phyloP scores from a whole-genome alignment of 2,888 invertebrate species.

The Nomada lathburiana region DNA sequence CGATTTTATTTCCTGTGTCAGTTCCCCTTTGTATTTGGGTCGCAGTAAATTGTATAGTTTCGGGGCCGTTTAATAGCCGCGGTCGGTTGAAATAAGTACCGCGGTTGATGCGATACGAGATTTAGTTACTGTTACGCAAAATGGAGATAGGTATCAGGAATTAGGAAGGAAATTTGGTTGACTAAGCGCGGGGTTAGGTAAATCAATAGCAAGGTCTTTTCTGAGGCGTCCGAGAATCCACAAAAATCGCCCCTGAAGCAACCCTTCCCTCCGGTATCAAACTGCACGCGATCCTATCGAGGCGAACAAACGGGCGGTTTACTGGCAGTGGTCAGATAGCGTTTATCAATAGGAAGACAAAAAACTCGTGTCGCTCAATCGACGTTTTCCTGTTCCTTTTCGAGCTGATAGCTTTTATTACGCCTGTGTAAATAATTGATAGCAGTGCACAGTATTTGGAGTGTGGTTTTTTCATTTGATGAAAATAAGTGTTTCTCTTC shows the following conservation, averaged over 20 bases:
- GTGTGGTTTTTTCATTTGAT: too few relatives aligned
- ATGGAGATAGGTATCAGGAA: neutral
- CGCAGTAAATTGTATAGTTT: neutral
- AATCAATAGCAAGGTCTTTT: constrained; percentile 50
- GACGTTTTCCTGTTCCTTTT: neutral
- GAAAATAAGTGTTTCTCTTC: too few relatives aligned
- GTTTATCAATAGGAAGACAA: constrained; percentile 26
- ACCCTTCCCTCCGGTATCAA: constrained; percentile 36
- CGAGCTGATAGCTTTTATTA: neutral
- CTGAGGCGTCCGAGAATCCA: constrained; percentile 31
- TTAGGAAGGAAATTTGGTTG: constrained; percentile 44
- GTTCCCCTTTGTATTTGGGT: too few relatives aligned
- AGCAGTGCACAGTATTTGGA: too few relatives aligned
- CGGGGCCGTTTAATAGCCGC: too few relatives aligned
- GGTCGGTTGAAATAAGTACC: too few relatives aligned
- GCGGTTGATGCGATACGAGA: too few relatives aligned
- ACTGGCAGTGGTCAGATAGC: constrained; percentile 29
- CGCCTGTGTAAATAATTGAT: neutral
- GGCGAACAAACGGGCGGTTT: constrained; percentile 48
- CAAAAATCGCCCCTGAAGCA: constrained; percentile 43
- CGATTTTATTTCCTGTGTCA: too few relatives aligned
- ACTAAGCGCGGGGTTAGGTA: constrained; percentile 42
- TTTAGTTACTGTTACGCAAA: too few relatives aligned
- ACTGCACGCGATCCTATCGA: constrained; percentile 48
- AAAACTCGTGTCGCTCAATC: constrained; percentile 20